A percentile compares a stretch with the other conserved stretches of the same genome.
These are phyloP conservation scores for Eolophus roseicapilla DNA, from an alignment of 2,113 vertebrate species.

Conservation along the genomic window DNA sequence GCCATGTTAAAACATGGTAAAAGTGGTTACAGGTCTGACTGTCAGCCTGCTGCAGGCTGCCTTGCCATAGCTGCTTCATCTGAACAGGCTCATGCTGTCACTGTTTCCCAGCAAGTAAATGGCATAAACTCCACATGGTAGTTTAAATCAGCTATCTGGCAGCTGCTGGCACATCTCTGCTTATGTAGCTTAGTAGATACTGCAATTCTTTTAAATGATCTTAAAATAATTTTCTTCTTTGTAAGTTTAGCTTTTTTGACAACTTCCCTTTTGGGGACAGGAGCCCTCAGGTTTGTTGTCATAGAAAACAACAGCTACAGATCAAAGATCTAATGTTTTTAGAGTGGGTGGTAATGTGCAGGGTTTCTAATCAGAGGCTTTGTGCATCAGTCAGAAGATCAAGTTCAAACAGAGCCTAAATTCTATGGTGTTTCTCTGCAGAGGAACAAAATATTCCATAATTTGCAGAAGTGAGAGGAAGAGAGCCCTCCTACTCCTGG, in stretches of 20 bases:
- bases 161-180: constrained; percentile 58
- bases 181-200: constrained; percentile 47
- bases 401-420: not conserved
- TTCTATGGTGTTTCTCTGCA: not conserved
- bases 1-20: not conserved
- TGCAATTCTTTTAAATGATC: not conserved
- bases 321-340: not conserved
- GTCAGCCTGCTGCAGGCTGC: not conserved
- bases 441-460: not conserved
- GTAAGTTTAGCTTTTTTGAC: not conserved
- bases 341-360: not conserved
- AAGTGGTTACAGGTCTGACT: not conserved
- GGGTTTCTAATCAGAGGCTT: not conserved
- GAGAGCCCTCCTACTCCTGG: not conserved
- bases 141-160: not conserved
- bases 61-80: not conserved
- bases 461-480: not conserved
- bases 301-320: not conserved
- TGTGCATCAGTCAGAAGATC: not conserved
- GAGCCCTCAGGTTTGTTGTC: not conserved
- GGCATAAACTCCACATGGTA: not conserved
- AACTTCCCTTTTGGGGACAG: not conserved
- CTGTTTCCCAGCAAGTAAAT: not conserved
- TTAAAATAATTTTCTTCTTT: not conserved
- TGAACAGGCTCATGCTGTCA: not conserved